Base-by-base conservation (phyloP, 2,888 invertebrate genomes). In the Drosophila neonasuta region DNA sequence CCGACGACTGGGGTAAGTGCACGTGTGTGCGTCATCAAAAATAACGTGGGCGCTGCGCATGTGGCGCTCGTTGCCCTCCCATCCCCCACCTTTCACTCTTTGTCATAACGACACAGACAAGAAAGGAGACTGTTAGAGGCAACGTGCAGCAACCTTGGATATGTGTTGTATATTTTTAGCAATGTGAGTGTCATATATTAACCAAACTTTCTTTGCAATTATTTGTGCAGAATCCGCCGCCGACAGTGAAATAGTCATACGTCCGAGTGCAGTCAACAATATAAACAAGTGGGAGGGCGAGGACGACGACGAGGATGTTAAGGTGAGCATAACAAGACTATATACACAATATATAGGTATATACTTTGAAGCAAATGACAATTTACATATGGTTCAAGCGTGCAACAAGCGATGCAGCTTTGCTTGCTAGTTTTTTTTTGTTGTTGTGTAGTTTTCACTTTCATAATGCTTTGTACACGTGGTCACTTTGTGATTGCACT, bases 241-340 rank as follows among this genome's bases (percentile, higher is more conserved):
- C 34, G 90, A 90, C 49, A 85, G 87, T 49, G 95, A 95, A 88
- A 94, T 95, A 86, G 94, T 94, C 90, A 94, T 94, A 90, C 94
- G 94, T 89, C 94, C 94, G 88, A 93, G 94, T 91, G 91, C 93
- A 79, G 92, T 93, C 15, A 80, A 74, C 44, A 89, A 88, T 72
- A 81, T 92, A 66, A 95, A 95, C 92, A 96, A 94, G 93, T 96
- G 96, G 96, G 96, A 95, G 91, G 96, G 96, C 86, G 96, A 96
- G 89, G 96, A 96, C 90, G 96, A 96, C 89, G 96, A 96, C 63
- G 96, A 96, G 57, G 94, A 94, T 80, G 95, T 96, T 83, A 96
- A 96, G 94, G 96, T 96, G 78, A 71, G 81, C 15, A 32, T n/a
- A 24, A 24, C 24, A 24, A 24, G 24, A 11, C 17, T 3, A 56